Evolutionary conservation across 2,797 vertebrate genomes (phyloP).

Genomic region (Pangasius sanitwongsei): DNA sequence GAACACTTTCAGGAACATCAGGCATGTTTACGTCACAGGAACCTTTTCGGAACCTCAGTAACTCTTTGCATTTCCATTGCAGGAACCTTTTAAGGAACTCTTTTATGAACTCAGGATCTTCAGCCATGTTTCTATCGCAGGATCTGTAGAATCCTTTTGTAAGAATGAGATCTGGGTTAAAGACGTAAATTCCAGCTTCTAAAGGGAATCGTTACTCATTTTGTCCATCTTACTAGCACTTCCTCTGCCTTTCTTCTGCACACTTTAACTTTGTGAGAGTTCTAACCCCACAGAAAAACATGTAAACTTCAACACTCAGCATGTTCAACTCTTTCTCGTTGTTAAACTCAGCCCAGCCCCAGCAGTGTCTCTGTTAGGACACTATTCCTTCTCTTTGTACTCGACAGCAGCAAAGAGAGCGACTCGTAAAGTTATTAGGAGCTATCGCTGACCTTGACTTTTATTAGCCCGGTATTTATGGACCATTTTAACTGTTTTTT

Average conservation of each 20-base stretch:
- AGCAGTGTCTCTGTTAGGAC: not conserved
- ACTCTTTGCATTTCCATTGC: not conserved
- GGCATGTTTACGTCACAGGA: not conserved
- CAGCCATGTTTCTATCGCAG: not conserved
- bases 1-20: not conserved
- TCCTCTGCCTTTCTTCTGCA: not conserved
- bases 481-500: conserved; percentile 39
- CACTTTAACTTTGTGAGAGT: conserved; percentile 43
- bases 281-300: conserved; percentile 54
- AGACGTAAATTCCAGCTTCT: not conserved
- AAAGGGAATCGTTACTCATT: not conserved
- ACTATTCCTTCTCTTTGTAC: not conserved
- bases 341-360: conserved; percentile 53
- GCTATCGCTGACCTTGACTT: conserved; percentile 43
- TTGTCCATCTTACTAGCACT: not conserved
- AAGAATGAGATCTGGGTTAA: not conserved
- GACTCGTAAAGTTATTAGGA: conserved; percentile 44
- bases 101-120: not conserved
- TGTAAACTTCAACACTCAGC: conserved; percentile 49
- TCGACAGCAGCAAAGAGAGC: conserved; percentile 61
- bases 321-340: conserved; percentile 45
- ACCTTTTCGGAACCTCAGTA: not conserved
- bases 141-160: not conserved
- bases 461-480: conserved; percentile 58
- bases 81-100: not conserved